phyloP scores from a whole-genome alignment of 2,797 vertebrate genomes.

The Spinus pinus region DNA sequence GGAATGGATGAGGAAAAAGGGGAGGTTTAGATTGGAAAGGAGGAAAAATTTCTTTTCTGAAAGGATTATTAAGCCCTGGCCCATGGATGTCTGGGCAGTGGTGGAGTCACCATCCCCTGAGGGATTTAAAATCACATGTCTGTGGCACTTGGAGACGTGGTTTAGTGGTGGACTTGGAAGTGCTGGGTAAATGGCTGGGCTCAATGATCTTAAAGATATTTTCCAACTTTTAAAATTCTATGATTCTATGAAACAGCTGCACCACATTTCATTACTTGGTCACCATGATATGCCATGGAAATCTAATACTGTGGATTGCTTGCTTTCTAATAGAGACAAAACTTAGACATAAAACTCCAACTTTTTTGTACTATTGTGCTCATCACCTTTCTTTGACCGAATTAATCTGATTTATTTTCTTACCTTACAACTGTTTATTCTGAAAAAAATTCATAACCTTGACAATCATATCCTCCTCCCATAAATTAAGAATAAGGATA shows the following conservation, averaged over 20 bases:
- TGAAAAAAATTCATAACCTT: not conserved
- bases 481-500: not conserved
- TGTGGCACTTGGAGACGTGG: fast-evolving
- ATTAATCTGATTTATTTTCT: not conserved
- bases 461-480: fast-evolving
- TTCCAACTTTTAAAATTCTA: not conserved
- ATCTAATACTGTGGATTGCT: not conserved
- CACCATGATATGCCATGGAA: fast-evolving
- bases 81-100: no score
- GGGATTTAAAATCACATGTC: fast-evolving
- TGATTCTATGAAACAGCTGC: not conserved
- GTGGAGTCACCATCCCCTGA: not conserved
- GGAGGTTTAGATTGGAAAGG: not conserved
- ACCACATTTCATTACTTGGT: fast-evolving
- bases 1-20: not conserved
- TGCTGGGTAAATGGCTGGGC: not conserved
- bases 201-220: not conserved
- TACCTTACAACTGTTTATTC: not conserved
- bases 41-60: not conserved
- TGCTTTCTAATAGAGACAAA: not conserved
- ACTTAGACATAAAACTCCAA: not conserved
- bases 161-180: not conserved
- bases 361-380: not conserved
- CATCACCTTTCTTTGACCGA: not conserved
- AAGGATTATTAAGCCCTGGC: not conserved